phyloP scores from a whole-genome alignment of 1,140 invertebrate genomes.

The Phortica variegata region DNA sequence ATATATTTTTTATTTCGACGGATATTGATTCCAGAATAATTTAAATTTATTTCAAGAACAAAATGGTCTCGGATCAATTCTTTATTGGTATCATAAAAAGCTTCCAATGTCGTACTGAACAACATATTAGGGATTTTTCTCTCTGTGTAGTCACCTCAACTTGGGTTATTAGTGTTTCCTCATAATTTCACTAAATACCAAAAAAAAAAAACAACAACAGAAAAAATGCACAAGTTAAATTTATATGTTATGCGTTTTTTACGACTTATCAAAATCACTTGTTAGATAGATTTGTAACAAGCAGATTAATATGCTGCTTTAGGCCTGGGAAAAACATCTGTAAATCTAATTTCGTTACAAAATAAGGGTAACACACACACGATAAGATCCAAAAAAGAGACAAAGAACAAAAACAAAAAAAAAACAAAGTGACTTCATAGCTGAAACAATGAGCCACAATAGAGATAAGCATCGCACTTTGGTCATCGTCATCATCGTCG shows the following conservation, averaged over 20 bases:
- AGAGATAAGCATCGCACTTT: conserved; percentile 7
- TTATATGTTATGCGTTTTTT: conserved; percentile 51
- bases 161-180: too few species aligned
- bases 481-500: background rate
- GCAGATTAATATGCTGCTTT: background rate
- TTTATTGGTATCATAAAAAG: too few species aligned
- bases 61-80: too few species aligned
- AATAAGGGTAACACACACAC: conserved; percentile 45
- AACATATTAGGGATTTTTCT: too few species aligned
- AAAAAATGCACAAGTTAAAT: too few species aligned
- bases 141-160: too few species aligned
- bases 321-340: conserved; percentile 8
- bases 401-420: conserved; percentile 3
- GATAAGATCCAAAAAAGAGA: conserved; percentile 28
- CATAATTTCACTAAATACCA: too few species aligned
- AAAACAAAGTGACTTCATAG: background rate
- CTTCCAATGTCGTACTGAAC: too few species aligned
- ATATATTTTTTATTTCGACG: too few species aligned
- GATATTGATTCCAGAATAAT: too few species aligned
- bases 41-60: too few species aligned
- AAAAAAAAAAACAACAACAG: too few species aligned
- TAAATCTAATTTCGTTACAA: conserved; percentile 50
- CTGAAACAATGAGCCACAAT: conserved; percentile 10
- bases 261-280: conserved; percentile 53
- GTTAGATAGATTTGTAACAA: conserved; percentile 4